phyloP scores from a whole-genome alignment of 2,113 vertebrate species.

The Sylvilagus bachmani region DNA sequence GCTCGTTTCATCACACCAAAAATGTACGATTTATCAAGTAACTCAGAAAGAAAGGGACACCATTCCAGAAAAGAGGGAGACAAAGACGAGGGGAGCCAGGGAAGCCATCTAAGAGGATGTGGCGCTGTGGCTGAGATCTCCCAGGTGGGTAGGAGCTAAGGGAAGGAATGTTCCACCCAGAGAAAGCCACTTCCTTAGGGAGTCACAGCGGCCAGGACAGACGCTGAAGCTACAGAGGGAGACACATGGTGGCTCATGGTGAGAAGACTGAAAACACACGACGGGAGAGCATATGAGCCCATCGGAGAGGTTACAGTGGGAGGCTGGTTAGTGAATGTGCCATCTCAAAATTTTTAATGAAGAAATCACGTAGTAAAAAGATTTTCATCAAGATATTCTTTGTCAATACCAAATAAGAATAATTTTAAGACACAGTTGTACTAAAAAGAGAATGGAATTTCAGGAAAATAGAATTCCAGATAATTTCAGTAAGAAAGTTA shows the following conservation, averaged over 20 bases:
- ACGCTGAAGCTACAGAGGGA: not conserved
- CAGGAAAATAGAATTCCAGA: conserved; percentile 57
- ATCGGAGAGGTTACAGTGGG: conserved; percentile 4
- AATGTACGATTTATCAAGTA: not conserved
- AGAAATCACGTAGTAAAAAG: not conserved
- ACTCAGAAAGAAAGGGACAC: not conserved
- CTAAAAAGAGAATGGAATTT: conserved; percentile 73
- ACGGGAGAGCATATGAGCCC: not conserved
- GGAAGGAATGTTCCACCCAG: not conserved
- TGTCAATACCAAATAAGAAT: conserved; percentile 59
- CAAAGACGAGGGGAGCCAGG: not conserved
- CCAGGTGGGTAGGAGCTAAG: not conserved
- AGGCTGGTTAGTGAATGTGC: not conserved
- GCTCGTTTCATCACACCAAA: not conserved
- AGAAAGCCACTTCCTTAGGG: not conserved
- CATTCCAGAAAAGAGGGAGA: not conserved
- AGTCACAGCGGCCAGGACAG: not conserved
- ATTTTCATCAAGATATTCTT: conserved; percentile 38
- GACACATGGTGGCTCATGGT: not conserved
- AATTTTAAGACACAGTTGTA: conserved; percentile 52
- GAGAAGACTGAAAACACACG: not conserved
- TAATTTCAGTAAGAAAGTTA: conserved; percentile 65
- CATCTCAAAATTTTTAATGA: conserved; percentile 34
- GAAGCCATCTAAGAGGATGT: not conserved
- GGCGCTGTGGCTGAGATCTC: not conserved